phyloP scores from a whole-genome alignment of 2,113 vertebrate species.

The Hippocampus abdominalis region DNA sequence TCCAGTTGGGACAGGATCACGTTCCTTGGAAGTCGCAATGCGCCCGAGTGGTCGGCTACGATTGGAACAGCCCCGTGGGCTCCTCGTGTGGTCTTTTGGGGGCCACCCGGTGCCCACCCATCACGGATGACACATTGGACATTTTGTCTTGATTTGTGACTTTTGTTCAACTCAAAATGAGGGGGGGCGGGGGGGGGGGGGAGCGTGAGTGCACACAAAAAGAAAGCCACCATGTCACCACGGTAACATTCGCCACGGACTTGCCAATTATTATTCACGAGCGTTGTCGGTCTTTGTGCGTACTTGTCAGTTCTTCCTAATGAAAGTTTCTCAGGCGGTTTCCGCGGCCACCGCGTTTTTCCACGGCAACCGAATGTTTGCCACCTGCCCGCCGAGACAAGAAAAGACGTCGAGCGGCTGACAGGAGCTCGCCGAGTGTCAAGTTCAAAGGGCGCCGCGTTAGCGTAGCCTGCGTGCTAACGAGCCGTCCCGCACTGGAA shows the following conservation, averaged over 20 bases:
- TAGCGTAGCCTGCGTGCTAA: background rate
- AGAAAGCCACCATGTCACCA: background rate
- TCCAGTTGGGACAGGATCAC: no score
- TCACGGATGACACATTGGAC: no score
- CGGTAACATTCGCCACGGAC: background rate
- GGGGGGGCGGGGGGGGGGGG: no score
- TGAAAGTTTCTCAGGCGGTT: background rate
- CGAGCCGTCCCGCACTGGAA: background rate
- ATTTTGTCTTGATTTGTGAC: background rate
- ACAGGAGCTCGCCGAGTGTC: background rate
- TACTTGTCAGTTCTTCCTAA: background rate
- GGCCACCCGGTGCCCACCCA: no score
- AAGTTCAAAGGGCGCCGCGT: background rate
- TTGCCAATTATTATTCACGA: background rate
- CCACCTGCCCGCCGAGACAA: background rate
- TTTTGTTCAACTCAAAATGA: background rate
- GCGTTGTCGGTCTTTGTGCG: background rate
- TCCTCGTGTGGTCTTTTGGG: no score
- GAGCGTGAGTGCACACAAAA: background rate
- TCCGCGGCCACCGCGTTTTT: background rate
- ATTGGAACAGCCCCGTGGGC: no score
- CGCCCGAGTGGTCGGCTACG: no score
- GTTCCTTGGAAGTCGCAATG: no score
- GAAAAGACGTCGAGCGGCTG: background rate
- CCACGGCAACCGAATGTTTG: conserved; percentile 1